Evolutionary conservation across 2,888 invertebrate genomes (phyloP).

Genomic region (Mimachlamys varia): DNA sequence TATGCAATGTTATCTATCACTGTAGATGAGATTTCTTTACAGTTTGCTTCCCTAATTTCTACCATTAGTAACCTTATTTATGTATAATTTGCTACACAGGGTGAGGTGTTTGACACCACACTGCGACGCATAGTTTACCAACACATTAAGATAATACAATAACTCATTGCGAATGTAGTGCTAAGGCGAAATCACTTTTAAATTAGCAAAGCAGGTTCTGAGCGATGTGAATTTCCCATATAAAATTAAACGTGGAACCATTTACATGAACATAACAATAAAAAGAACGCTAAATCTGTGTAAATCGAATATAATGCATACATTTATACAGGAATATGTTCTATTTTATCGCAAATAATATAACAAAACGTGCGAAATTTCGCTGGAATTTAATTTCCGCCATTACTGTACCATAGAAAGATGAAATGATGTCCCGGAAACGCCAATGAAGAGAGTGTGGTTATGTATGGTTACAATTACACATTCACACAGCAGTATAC

Average conservation of each 20-base stretch:
- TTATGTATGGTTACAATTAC: background rate
- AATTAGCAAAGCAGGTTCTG: background rate
- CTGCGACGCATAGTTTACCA: background rate
- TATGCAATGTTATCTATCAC: background rate
- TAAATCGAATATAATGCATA: constrained; percentile 26
- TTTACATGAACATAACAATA: constrained; percentile 26
- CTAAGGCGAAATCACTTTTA: constrained; percentile 8
- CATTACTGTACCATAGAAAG: constrained; percentile 14
- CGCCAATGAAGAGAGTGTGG: constrained; percentile 9
- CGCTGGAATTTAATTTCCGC: constrained; percentile 15
- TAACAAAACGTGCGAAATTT: constrained; percentile 31
- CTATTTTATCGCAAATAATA: constrained; percentile 27
- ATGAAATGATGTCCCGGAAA: constrained; percentile 34
- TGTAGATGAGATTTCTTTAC: background rate
- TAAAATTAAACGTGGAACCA: constrained; percentile 7
- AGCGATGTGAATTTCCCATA: background rate
- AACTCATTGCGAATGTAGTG: background rate
- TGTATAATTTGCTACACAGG: background rate
- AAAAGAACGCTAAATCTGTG: background rate
- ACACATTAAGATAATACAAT: constrained; percentile 14
- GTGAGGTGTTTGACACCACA: background rate
- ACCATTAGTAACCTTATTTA: background rate
- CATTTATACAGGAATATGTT: background rate
- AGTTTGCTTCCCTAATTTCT: background rate
- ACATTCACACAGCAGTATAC: background rate